Evolutionary conservation across 2,113 vertebrate genomes (phyloP), one percentile per base, ranked within the genome.

Genomic region (Polypterus senegalus): DNA sequence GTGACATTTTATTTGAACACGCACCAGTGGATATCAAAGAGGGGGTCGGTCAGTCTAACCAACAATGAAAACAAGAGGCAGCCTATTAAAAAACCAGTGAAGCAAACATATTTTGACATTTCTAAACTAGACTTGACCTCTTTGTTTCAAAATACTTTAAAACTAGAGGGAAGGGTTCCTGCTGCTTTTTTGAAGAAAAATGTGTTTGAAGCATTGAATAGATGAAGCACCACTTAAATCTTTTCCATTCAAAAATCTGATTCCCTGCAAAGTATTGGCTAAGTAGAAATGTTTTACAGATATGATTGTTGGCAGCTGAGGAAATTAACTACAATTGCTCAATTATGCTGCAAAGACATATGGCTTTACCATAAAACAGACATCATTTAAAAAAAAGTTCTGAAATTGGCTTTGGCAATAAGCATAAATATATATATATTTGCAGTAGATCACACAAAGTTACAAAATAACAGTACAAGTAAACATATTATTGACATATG

Each of bases 121-220:
- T 76, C 27, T 86, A 87, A 86, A 86, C 84, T 81, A 84, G 76
- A 79, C 83, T 83, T 85, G 79, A 83, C 83, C 72, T 65, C 71
- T 69, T 63, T 82, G 72, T 81, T 76, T 67, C 78, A 71, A 81
- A 80, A 76, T 57, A 44, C 27, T 45, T 11, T 45, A 57, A 27
- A 57, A 45, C n/a, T 57, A 57, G 27, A 57, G 3, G 6, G 9
- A 51, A 51, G 49, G 49, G 6, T 9, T 27, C 56, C 4, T 44
- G 5, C 9, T 43, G 56, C 27, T 27, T 27, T 27, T 57, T 44
- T 8, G 7, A 5, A 57, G 56, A 45, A 57, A 51, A 7, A 51
- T 51, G 9, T 51, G 49, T 6, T 9, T 7, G 49, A 51, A 7
- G 49, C 6, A 9, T 7, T 51, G 9, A 7, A 51, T 51, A 7